Conservation (phyloP, 2,797 vertebrate species). For the Hypotaenidia okinawae region DNA sequence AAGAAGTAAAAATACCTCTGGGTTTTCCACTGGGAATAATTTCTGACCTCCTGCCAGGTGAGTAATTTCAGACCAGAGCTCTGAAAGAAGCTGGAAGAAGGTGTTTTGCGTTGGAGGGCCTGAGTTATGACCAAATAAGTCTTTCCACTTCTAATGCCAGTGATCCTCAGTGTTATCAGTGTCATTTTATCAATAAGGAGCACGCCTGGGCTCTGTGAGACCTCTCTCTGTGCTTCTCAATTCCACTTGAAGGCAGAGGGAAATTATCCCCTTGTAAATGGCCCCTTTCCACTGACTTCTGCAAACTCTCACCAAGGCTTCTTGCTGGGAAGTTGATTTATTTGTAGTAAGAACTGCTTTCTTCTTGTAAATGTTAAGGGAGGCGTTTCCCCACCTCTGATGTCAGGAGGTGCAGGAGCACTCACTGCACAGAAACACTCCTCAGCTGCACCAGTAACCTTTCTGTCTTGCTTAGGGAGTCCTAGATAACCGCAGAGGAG, state of each 20-base stretch:
- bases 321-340: not conserved
- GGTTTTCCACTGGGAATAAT: not conserved
- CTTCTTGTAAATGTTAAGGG: not conserved
- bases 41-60: not conserved
- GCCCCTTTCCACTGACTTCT: not conserved
- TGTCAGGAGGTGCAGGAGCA: not conserved
- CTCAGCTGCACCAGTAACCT: not conserved
- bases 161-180: not conserved
- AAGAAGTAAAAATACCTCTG: no score
- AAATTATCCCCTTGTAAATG: not conserved
- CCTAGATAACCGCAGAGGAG: not conserved
- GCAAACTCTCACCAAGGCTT: not conserved
- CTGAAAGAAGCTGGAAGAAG: not conserved
- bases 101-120: not conserved
- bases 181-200: not conserved
- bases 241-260: not conserved
- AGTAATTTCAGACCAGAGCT: not conserved
- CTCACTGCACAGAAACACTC: not conserved
- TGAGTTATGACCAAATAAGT: not conserved
- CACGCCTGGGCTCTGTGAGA: not conserved
- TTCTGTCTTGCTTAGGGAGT: not conserved
- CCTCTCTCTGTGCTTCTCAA: not conserved
- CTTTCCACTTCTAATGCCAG: not conserved
- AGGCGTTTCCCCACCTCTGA: rapidly evolving
- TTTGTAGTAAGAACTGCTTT: not conserved